Evolutionary conservation across 2,888 invertebrate genomes (phyloP).

Genomic region (Ormyrus thymus): DNA sequence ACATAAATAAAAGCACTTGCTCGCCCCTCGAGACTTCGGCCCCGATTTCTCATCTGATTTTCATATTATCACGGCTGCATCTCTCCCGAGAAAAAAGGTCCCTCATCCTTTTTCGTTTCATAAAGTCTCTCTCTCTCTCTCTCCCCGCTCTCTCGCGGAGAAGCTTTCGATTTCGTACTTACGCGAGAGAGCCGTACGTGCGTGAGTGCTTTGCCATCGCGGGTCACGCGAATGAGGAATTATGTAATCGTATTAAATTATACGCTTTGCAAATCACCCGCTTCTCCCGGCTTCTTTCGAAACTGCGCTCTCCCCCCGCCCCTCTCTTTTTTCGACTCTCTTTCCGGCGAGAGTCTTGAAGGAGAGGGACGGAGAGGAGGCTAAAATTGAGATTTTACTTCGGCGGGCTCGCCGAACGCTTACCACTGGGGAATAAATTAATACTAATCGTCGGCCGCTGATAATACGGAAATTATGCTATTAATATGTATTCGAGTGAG

Average conservation of each 20-base stretch:
- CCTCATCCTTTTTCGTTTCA: background rate
- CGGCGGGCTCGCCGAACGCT: slow-evolving; percentile 5
- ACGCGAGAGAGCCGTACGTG: background rate
- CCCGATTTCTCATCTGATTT: background rate
- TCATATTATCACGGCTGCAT: slow-evolving; percentile 1
- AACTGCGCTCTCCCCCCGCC: background rate
- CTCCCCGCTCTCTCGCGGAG: background rate
- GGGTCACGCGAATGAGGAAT: slow-evolving; percentile 45
- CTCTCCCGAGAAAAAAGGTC: slow-evolving; percentile 2
- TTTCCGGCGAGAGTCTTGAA: slow-evolving; percentile 4
- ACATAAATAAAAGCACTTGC: background rate
- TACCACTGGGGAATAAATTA: slow-evolving; percentile 32
- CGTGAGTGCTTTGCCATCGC: background rate
- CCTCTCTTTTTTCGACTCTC: background rate
- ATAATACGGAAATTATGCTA: slow-evolving; percentile 37
- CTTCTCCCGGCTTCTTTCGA: background rate
- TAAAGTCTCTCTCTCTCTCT: background rate
- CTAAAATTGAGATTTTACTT: slow-evolving; percentile 47
- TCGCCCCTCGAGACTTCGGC: background rate
- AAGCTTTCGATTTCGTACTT: slow-evolving; percentile 12
- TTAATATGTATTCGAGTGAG: slow-evolving; percentile 26
- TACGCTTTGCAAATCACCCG: slow-evolving; percentile 36
- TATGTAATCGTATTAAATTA: slow-evolving; percentile 54
- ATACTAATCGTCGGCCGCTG: slow-evolving; percentile 32
- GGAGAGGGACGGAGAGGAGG: background rate